Evolutionary conservation across 2,888 invertebrate genomes (phyloP).

Genomic region (Leucania comma): DNA sequence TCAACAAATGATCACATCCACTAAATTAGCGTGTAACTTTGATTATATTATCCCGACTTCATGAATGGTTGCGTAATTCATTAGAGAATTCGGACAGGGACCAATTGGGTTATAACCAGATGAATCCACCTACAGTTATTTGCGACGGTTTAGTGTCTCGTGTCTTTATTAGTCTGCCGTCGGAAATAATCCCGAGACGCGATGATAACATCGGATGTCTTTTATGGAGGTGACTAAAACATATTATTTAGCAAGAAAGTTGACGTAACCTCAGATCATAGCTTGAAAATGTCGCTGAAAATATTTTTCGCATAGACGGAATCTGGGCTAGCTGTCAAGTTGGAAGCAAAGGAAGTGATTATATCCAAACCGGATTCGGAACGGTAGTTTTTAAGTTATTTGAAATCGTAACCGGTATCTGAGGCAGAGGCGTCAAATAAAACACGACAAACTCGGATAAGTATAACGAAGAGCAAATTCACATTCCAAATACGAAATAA

Average conservation of each 20-base stretch:
- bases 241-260: slow-evolving; percentile 11
- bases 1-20: slow-evolving; percentile 22
- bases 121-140: slow-evolving; percentile 34
- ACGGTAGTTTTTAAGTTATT: too few relatives aligned
- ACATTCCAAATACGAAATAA: too few relatives aligned
- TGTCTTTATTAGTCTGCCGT: slow-evolving; percentile 44
- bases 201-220: slow-evolving; percentile 29
- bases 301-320: neutral
- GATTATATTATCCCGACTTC: slow-evolving; percentile 27
- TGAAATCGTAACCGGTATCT: too few relatives aligned
- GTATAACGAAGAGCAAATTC: too few relatives aligned
- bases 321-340: neutral
- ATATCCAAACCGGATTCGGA: too few relatives aligned
- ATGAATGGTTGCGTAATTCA: slow-evolving; percentile 30
- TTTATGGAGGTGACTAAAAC: slow-evolving; percentile 30
- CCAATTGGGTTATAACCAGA: slow-evolving; percentile 42
- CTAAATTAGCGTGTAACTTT: slow-evolving; percentile 8
- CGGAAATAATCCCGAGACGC: slow-evolving; percentile 33
- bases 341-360: too few relatives aligned
- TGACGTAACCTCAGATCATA: neutral
- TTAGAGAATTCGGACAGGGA: slow-evolving; percentile 38
- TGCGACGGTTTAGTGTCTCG: slow-evolving; percentile 45
- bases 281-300: neutral
- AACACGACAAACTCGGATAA: too few relatives aligned
- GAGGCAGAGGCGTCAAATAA: too few relatives aligned